Base-by-base conservation (phyloP, 1,140 invertebrate genomes). In the Contarinia nasturtii region DNA sequence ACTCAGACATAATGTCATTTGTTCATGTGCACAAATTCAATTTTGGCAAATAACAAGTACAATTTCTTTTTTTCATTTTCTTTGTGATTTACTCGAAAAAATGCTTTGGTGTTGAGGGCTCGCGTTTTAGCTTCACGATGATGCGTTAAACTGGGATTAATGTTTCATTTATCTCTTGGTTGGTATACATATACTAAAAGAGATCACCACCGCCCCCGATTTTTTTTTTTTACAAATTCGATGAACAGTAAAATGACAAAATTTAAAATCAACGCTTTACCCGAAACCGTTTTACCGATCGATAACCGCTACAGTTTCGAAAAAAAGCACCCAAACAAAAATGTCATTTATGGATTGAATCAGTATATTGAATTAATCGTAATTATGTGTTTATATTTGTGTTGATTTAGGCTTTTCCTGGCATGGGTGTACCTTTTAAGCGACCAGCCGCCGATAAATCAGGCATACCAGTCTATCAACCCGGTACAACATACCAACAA, bases 381-480 rank as follows among this genome's bases (percentile, higher is more conserved):
- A 40, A 7, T 15, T 40, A 12, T 40, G 38, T 40, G 38, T 19
- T 40, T 40, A 40, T 40, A 5, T 40, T 15, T 27, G 27, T 27
- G 27, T 27, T 20, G 53, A 73, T 73, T 10, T 73, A 91, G 87
- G 81, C 82, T 63, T 90, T 92, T 71, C 86, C 86, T 61, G 87
- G 86, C 58, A 89, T 93, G 80, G 55, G 67, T 44, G 79, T 87
- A 64, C 86, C 87, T 61, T 92, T 90, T 70, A 91, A 90, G 70
- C 82, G 91, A 70, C 80, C 89, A 60, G 84, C 88, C 56, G 87
- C 86, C 45, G 88, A 92, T 67, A 95, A 95, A 69, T 89, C 86
- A 61, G 90, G 89, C 55, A 76, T 94, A 64, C 89, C 90, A 54
- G 85, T 95, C 55, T 96, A 93, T 73, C 89, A 93, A 69, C 88